These are phyloP conservation scores for Drosophila ficusphila DNA, from an alignment of 1,140 invertebrate genomes.

Conservation along the genomic window DNA sequence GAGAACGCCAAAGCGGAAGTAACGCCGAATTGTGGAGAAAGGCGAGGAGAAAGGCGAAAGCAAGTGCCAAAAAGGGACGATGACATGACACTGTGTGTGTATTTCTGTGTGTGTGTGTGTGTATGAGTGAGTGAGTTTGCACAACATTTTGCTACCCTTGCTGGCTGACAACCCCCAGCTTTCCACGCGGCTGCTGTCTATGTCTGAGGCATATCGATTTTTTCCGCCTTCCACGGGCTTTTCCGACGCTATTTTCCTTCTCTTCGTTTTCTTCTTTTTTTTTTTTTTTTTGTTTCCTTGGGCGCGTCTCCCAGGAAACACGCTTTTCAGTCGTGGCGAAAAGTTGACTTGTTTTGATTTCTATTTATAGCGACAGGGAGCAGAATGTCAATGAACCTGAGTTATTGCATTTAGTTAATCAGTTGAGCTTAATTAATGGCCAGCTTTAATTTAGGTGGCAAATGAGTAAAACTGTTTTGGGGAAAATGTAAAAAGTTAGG, in stretches of 20 bases:
- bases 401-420: conserved; percentile 40
- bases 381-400: conserved; percentile 50
- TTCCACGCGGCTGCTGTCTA: conserved; percentile 52
- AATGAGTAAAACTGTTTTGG: not conserved
- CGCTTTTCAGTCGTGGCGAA: conserved; percentile 48
- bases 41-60: conserved; percentile 40
- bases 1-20: conserved; percentile 63
- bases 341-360: conserved; percentile 55
- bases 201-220: conserved; percentile 83
- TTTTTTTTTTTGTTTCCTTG: conserved; percentile 38
- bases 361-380: conserved; percentile 44
- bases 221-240: conserved; percentile 47
- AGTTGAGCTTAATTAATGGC: conserved; percentile 27
- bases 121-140: conserved; percentile 55
- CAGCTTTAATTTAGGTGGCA: not conserved
- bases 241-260: conserved; percentile 25
- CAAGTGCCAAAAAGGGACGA: conserved; percentile 61
- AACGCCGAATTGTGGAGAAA: conserved; percentile 30
- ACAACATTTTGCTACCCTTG: conserved; percentile 80
- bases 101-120: conserved; percentile 20
- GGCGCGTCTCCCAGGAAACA: conserved; percentile 62
- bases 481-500: not conserved
- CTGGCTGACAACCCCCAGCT: conserved; percentile 45
- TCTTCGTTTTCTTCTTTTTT: not conserved
- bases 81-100: conserved; percentile 27